Evolutionary conservation across 2,888 invertebrate species (phyloP), one percentile per base, ranked within the genome.

Genomic region (Emmelina monodactyla): DNA sequence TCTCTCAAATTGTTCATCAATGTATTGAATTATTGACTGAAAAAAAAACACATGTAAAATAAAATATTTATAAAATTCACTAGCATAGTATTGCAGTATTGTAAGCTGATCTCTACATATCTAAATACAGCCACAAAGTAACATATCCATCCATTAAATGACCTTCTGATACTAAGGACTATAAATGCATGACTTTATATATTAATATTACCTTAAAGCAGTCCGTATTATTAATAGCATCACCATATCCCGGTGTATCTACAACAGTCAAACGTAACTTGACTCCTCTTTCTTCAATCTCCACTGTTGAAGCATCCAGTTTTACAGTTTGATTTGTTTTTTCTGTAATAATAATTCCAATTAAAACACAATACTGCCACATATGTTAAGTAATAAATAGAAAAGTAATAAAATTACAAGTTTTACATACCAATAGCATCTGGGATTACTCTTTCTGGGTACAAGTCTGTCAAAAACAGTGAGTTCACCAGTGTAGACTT

Each of bases 401-500:
- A 25, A 19, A 14, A 15, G 10, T 33, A 14, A n/a, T 13, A 31
- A 13, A 31, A 13, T 25, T 25, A 22, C 6, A 31, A 28, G 32
- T 9, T 25, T 15, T 38, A 52, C 60, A 80, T 67, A 94, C 94
- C 94, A 55, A 89, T 84, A 39, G 93, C 94, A 75, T 91, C 91
- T 34, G 92, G 92, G 51, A 94, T 88, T 33, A 91, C 85, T 63
- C 96, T 83, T 72, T 97, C 96, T 22, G 95, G 94, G 71, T 97
- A 97, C 38, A 97, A 82, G 68, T 97, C 97, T 28, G 95, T 96
- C 38, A 96, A 80, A 66, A 97, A 97, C 37, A 97, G 81, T 41
- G 95, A 95, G 70, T 97, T 97, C 33, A 97, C 94, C 32, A 97
- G 81, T 0, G 97, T 97, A 0, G 96, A 96, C 78, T 97, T 97